Evolutionary conservation across 1,140 invertebrate species (phyloP).

Genomic region (Pentalonia nigronervosa): DNA sequence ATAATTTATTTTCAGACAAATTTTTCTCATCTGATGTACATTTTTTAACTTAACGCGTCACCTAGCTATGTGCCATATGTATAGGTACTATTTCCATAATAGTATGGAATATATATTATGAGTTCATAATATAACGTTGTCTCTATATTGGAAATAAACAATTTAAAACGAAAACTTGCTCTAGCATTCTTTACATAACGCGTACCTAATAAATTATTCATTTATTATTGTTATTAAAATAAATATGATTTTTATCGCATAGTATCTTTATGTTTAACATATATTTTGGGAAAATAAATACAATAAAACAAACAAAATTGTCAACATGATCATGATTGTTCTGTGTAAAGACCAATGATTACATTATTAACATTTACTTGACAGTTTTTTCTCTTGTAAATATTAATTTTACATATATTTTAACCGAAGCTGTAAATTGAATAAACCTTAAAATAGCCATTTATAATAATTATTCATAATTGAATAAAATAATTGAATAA

Average conservation of each 20-base stretch:
- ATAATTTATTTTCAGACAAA: background rate
- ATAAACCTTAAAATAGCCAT: background rate
- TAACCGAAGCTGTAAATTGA: background rate
- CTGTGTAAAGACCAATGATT: background rate
- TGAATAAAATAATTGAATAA: too few relatives aligned
- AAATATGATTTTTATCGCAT: background rate
- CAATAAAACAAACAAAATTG: background rate
- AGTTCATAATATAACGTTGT: background rate
- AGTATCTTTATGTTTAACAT: background rate
- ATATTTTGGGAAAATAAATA: background rate
- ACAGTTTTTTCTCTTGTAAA: background rate
- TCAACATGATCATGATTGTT: background rate
- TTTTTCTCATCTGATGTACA: background rate
- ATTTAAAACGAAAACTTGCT: background rate
- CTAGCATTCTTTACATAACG: background rate
- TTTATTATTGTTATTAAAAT: background rate
- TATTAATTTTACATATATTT: background rate
- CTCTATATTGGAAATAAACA: background rate
- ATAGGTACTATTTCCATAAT: too few relatives aligned
- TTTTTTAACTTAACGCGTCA: background rate
- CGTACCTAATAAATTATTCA: too few relatives aligned
- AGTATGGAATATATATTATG: background rate
- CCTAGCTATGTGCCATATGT: background rate
- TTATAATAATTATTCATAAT: too few relatives aligned
- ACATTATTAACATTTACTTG: background rate